Conservation (phyloP, 1,140 invertebrate genomes). For the Sinella curviseta region DNA sequence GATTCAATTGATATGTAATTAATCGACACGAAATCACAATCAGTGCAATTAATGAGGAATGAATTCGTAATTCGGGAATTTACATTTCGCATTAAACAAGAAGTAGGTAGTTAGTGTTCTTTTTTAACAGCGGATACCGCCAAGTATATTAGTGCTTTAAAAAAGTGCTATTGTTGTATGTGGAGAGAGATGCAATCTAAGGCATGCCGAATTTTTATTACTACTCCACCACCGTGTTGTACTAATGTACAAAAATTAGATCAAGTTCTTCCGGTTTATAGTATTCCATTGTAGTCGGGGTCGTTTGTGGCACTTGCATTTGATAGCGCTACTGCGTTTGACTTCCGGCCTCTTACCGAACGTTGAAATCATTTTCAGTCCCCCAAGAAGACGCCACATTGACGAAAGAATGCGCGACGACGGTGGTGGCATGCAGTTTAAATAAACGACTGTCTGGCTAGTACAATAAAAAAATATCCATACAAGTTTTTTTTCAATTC, state of each 20-base stretch:
- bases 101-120: too few relatives aligned
- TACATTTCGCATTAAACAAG: neutral
- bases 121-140: too few relatives aligned
- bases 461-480: too few relatives aligned
- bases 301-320: neutral
- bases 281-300: neutral
- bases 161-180: neutral
- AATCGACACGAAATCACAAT: neutral
- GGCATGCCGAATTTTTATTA: too few relatives aligned
- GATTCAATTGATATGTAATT: neutral
- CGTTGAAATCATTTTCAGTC: too few relatives aligned
- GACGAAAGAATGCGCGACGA: too few relatives aligned
- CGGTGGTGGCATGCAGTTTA: too few relatives aligned
- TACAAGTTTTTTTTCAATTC: too few relatives aligned
- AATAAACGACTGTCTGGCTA: too few relatives aligned
- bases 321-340: neutral
- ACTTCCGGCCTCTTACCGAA: neutral
- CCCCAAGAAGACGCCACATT: too few relatives aligned
- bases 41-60: neutral
- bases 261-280: slow-evolving; percentile 13
- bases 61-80: slow-evolving; percentile 14
- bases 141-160: neutral
- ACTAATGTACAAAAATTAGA: neutral
- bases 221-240: too few relatives aligned
- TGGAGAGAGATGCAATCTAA: too few relatives aligned